Base-by-base conservation (phyloP, 2,888 invertebrate genomes). In the Helleia helle region DNA sequence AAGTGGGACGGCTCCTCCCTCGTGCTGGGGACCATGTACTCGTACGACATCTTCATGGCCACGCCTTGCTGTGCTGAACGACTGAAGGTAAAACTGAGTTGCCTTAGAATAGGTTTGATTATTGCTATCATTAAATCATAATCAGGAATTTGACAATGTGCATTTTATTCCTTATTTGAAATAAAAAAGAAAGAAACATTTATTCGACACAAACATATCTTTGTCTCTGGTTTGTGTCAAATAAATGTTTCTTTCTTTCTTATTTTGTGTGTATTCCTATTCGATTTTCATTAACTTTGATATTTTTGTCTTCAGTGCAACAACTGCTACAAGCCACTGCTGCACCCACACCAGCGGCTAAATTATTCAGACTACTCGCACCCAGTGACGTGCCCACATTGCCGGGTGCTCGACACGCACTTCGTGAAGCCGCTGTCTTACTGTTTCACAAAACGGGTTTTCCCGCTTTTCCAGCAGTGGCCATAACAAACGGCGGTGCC, bases 11-110 rank as follows among this genome's bases (percentile, higher is more conserved):
- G 98, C 15, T 93, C 95, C 14, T 93, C 95, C 38, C 88, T 98
- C 48, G 94, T 98, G 43, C 88, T 98, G 43, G 98, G 98, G 52
- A 97, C 97, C 50, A 97, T 98, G 95, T 99, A 99, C 86, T 94
- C 96, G 46, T 99, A 97, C 68, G 98, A 99, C 80, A 95, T 99
- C 58, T 97, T 99, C 74, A 98, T 98, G 69, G 96, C 97, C 47
- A 94, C 93, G 84, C 96, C 97, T 11, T 99, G 98, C 79, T 98
- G 98, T 85, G 89, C 92, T 65, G 95, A 96, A 65, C 89, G 97
- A 58, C 88, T 97, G 58, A 94, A 93, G 91, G 95, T 96, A 65
- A 71, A 79, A 69, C 8, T 18, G 15, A n/a, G n/a, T n/a, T n/a
- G n/a, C n/a, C n/a, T n/a, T n/a, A n/a, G n/a, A n/a, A n/a, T n/a